Percentiles rank a stretch among this genome's conserved stretches.
phyloP scores from a whole-genome alignment of 2,797 vertebrate species.

The Danio albolineatus region DNA sequence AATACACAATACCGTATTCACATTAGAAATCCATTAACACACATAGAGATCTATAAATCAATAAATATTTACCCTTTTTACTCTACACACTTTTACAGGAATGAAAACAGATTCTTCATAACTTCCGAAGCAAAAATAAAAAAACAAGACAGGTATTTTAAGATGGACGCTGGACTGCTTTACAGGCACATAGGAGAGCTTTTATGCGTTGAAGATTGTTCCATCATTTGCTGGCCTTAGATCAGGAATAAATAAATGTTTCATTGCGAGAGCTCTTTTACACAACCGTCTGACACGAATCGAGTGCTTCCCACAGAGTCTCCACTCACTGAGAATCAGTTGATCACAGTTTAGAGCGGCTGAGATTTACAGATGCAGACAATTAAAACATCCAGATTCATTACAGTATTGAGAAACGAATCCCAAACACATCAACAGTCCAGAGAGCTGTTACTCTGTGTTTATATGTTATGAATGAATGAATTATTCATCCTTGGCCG shows the following conservation, averaged over 20 bases:
- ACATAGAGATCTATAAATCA: constrained; percentile 28
- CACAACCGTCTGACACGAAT: constrained; percentile 20
- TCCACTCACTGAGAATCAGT: neutral
- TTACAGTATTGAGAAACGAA: neutral
- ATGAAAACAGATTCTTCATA: constrained; percentile 1
- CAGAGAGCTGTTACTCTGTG: neutral
- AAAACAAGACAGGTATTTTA: neutral
- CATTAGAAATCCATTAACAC: constrained; percentile 30
- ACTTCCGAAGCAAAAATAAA: neutral
- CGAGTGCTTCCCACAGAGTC: constrained; percentile 20
- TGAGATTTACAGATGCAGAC: constrained; percentile 13
- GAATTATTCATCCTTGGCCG: neutral
- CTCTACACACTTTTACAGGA: neutral
- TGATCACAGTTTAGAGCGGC: constrained; percentile 17
- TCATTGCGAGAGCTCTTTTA: constrained; percentile 11
- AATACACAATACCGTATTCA: constrained; percentile 30
- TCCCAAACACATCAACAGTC: neutral
- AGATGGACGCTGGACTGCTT: neutral
- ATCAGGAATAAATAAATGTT: constrained; percentile 28
- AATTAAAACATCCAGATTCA: neutral
- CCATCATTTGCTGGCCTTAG: neutral
- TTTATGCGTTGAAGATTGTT: neutral
- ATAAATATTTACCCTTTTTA: constrained; percentile 33
- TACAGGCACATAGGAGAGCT: constrained; percentile 4
- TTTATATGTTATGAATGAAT: neutral